Percentiles rank a stretch among this genome's conserved stretches.
Conservation (phyloP, 2,113 vertebrate species). For the Progne subis region DNA sequence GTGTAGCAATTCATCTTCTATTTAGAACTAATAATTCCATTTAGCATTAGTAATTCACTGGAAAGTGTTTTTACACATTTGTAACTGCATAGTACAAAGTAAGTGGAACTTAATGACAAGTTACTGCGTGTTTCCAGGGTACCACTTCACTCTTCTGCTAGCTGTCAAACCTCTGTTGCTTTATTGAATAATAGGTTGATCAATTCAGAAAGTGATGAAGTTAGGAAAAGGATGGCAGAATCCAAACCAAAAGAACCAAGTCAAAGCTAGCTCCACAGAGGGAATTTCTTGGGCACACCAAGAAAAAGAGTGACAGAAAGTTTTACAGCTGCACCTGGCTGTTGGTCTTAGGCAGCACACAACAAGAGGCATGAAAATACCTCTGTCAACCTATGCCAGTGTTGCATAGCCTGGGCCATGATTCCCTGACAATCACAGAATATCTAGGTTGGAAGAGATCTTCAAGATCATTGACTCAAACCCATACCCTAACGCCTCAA, state of each 20-base stretch:
- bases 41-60: constrained; percentile 11
- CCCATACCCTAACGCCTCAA: too few species aligned
- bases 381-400: not conserved
- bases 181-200: not conserved
- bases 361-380: not conserved
- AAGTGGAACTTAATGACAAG: not conserved
- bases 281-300: not conserved
- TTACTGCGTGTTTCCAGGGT: not conserved
- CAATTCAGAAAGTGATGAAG: not conserved
- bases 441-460: too few species aligned
- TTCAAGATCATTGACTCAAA: too few species aligned
- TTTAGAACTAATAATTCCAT: constrained; percentile 12
- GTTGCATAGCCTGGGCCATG: not conserved
- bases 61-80: not conserved
- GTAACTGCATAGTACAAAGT: not conserved
- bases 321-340: not conserved
- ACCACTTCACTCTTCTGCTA: not conserved
- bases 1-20: not conserved
- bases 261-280: not conserved
- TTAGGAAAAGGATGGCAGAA: not conserved
- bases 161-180: not conserved
- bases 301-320: not conserved
- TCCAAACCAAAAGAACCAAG: not conserved
- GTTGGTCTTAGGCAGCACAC: not conserved
- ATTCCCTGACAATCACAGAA: not conserved